A percentile compares a stretch with the other conserved stretches of the same genome.
phyloP scores from a whole-genome alignment of 2,797 vertebrate genomes.

The Calcarius lapponicus region DNA sequence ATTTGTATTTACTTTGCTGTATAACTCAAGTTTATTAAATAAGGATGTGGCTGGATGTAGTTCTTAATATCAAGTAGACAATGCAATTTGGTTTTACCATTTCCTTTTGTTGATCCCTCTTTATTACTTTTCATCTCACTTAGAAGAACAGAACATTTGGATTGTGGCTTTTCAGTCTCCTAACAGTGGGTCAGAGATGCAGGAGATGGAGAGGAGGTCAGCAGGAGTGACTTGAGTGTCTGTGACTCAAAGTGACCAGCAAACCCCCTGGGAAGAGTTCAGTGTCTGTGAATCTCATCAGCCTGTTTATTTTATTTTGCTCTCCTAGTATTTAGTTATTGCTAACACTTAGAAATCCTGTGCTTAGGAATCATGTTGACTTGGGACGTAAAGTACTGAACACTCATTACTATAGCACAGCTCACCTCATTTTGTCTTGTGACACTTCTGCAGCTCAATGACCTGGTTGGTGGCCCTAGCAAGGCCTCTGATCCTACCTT shows the following conservation, averaged over 20 bases:
- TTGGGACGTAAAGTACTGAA: background rate
- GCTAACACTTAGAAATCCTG: background rate
- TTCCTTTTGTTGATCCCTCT: constrained; percentile 47
- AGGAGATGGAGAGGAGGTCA: background rate
- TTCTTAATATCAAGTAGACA: constrained; percentile 49
- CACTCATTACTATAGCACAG: constrained; percentile 17
- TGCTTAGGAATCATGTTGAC: background rate
- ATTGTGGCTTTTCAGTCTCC: background rate
- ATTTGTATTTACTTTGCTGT: constrained; percentile 38
- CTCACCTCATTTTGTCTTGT: background rate
- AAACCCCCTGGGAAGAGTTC: background rate
- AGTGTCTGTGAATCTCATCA: background rate
- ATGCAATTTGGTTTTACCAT: constrained; percentile 48
- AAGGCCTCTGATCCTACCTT: constrained; percentile 48
- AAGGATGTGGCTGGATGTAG: constrained; percentile 25
- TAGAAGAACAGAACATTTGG: background rate
- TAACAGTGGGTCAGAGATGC: background rate
- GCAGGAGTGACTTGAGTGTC: background rate
- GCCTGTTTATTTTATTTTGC: constrained; percentile 5
- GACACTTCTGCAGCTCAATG: background rate
- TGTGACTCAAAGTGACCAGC: background rate
- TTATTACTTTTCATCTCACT: constrained; percentile 46
- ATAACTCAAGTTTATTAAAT: constrained; percentile 49
- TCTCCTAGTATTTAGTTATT: background rate
- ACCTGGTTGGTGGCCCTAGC: constrained; percentile 1